Conservation (phyloP, 2,797 vertebrate species). For the Melanotaenia nigrans region DNA sequence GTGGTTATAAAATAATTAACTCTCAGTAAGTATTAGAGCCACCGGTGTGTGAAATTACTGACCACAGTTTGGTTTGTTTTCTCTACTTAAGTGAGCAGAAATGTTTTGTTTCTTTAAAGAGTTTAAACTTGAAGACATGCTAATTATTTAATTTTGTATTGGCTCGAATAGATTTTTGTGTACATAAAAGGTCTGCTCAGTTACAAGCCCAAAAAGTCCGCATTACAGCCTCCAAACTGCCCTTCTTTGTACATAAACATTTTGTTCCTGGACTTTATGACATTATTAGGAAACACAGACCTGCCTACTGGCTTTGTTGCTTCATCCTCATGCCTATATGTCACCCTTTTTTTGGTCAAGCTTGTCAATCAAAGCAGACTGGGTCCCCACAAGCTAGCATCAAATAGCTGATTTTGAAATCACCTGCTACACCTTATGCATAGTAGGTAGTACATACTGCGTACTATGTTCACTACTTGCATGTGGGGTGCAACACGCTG, state of each 20-base stretch:
- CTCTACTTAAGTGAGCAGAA: constrained; percentile 39
- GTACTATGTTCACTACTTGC: no score
- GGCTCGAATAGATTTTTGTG: neutral
- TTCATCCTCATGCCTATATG: neutral
- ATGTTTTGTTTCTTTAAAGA: constrained; percentile 42
- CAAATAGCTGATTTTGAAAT: no score
- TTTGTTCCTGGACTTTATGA: neutral
- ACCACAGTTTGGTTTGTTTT: constrained; percentile 45
- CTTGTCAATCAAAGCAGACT: neutral
- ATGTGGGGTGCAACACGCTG: no score
- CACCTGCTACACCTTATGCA: no score
- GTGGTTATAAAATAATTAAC: constrained; percentile 59
- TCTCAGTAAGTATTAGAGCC: constrained; percentile 52
- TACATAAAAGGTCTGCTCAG: neutral
- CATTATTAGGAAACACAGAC: neutral
- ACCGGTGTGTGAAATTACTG: constrained; percentile 69
- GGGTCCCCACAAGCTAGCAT: no score
- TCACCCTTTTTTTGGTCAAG: neutral
- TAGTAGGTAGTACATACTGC: no score
- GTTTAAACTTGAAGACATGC: no score
- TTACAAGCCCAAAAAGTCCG: neutral
- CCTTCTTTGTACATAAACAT: neutral
- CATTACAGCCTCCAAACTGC: no score
- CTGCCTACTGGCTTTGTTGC: neutral
- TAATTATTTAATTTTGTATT: no score